Base-by-base conservation (phyloP, 1,140 invertebrate species). In the Calephelis virginiensis region DNA sequence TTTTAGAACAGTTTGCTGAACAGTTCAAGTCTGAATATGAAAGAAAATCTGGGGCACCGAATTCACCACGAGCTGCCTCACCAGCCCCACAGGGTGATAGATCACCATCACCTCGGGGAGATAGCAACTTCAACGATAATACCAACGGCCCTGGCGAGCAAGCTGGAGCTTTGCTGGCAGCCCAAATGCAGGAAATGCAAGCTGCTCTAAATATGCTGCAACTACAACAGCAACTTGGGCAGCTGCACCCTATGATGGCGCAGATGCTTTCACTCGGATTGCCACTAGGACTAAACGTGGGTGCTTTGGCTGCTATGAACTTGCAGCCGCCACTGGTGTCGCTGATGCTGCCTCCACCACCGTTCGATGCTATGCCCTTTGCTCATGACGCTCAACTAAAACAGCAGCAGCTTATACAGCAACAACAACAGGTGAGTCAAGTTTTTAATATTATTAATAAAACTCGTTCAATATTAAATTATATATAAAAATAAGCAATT, bases 1-100 rank as follows among this genome's bases (percentile, higher is more conserved):
- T 97, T 80, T 92, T 98, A 56, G 97, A 98, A 92, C 95, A 97
- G 85, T 98, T 98, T 91, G 97, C 97, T 43, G 96, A 98, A 89
- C 95, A 97, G 77, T 97, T 97, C 80, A 96, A 97, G 89, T 94
- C 93, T 76, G 96, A 97, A 79, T 97, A 96, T 83, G 95, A 97
- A 81, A 96, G 95, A 87, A 96, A 96, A 84, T 94, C 93, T 64
- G 94, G 95, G 49, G 94, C 94, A 43, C 94, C 95, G 17, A 95
- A 94, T 28, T 93, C 93, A 11, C 93, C 94, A 1, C 90, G 93
- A 45, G 94, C 93, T 8, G 93, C 93, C 5, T 95, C 94, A 37
- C 89, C 86, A 0, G 87, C 85, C n/a, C 83, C 83, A 28, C 81
- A 83, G 43, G 86, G 73, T 84, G 92, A 78, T 53, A 83, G 73